Percentiles rank a stretch among this genome's conserved stretches.
Conservation (phyloP, 2,797 vertebrate genomes). For the Sebastes hubbsi region DNA sequence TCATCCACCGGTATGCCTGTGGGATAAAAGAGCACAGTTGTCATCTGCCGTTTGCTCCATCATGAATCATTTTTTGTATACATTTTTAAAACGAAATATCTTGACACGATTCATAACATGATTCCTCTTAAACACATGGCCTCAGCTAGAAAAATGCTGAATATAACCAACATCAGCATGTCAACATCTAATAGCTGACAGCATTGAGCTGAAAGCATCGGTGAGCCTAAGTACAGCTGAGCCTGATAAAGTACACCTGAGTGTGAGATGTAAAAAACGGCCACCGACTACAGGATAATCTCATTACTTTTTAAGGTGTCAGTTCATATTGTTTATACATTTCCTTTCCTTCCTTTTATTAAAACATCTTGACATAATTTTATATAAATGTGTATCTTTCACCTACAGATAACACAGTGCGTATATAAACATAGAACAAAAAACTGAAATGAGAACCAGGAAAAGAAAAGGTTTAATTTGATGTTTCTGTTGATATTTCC, state of each 20-base stretch:
- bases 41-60: neutral
- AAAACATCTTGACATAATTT: too few species aligned
- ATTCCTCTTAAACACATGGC: neutral
- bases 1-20: slow-evolving; percentile 94
- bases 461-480: too few species aligned
- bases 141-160: neutral
- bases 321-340: too few species aligned
- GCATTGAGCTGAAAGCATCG: neutral
- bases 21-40: neutral
- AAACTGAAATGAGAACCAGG: too few species aligned
- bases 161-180: neutral
- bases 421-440: too few species aligned
- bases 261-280: neutral
- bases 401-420: too few species aligned
- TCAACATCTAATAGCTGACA: neutral
- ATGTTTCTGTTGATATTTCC: too few species aligned
- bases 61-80: neutral
- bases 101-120: neutral
- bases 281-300: neutral
- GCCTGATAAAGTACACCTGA: neutral
- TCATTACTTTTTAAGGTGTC: too few species aligned
- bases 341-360: too few species aligned
- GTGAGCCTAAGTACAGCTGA: neutral
- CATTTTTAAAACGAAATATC: neutral
- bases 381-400: fast-evolving